Conservation (phyloP, 2,888 invertebrate genomes). For the Epicampocera succincta region DNA sequence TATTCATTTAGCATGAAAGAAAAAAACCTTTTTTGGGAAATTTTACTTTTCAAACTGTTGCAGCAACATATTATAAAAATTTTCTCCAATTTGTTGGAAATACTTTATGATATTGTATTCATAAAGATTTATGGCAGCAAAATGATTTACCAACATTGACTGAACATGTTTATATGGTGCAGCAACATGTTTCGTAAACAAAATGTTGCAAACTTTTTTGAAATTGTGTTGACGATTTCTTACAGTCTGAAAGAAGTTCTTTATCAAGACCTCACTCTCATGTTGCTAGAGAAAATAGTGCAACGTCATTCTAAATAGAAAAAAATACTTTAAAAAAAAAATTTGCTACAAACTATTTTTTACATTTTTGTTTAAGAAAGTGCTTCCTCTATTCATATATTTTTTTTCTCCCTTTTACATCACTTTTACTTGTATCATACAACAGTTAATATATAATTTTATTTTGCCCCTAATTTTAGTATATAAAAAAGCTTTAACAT, state of each 20-base stretch:
- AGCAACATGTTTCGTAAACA: not conserved
- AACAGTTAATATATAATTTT: conserved; percentile 40
- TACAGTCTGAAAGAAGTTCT: too few species aligned
- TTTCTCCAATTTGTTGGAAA: not conserved
- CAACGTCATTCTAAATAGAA: too few species aligned
- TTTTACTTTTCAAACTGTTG: not conserved
- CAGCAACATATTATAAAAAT: not conserved
- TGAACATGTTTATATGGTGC: not conserved
- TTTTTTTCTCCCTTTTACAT: conserved; percentile 36
- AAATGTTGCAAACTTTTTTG: too few species aligned
- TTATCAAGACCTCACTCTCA: too few species aligned
- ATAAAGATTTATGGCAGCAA: too few species aligned
- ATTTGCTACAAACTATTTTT: not conserved
- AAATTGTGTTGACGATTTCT: too few species aligned
- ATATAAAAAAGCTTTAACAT: conserved; percentile 63
- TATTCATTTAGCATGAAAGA: too few species aligned
- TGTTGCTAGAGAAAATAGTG: too few species aligned
- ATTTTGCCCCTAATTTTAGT: conserved; percentile 29
- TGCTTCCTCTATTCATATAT: conserved; percentile 55
- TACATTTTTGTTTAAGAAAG: conserved; percentile 48
- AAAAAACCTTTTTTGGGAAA: not conserved
- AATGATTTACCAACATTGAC: not conserved
- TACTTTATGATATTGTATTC: not conserved
- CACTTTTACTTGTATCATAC: conserved; percentile 69
- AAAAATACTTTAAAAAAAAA: conserved; percentile 12